phyloP scores from a whole-genome alignment of 1,140 invertebrate species.

The Cataglyphis hispanica region DNA sequence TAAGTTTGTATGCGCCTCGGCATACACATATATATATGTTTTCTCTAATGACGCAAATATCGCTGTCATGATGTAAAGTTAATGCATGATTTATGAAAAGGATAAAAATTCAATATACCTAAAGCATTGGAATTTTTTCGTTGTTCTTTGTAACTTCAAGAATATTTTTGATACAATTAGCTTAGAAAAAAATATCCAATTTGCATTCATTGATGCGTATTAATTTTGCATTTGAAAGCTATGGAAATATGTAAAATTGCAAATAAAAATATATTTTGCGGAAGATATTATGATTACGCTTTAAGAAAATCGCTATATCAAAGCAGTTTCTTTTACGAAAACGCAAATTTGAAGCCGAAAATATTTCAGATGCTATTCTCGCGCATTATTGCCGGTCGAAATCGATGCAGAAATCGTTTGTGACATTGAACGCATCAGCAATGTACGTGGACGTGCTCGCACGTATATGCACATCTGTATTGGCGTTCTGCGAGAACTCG shows the following conservation, averaged over 20 bases:
- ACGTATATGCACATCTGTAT: not conserved
- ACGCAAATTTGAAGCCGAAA: not conserved
- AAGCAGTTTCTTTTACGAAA: not conserved
- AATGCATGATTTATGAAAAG: not conserved
- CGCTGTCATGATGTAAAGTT: not conserved
- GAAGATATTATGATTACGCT: not conserved
- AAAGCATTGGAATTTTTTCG: not conserved
- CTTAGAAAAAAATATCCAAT: not conserved
- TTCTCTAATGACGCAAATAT: slow-evolving; percentile 6
- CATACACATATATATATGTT: not conserved
- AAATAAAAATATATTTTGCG: not conserved
- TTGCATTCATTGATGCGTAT: not conserved
- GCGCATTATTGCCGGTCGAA: slow-evolving; percentile 5
- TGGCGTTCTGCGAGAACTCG: slow-evolving; percentile 25
- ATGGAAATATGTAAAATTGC: not conserved
- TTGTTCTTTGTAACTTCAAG: not conserved
- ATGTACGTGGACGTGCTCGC: slow-evolving; percentile 28
- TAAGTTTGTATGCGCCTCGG: not conserved
- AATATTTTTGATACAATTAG: not conserved
- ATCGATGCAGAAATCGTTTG: slow-evolving; percentile 37
- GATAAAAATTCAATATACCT: not conserved
- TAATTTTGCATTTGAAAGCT: not conserved
- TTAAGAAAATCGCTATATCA: not conserved
- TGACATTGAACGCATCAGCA: slow-evolving; percentile 38
- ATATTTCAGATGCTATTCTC: slow-evolving; percentile 6